These are phyloP conservation scores for Fregetta grallaria DNA, from an alignment of 2,113 vertebrate genomes.

Conservation along the genomic window DNA sequence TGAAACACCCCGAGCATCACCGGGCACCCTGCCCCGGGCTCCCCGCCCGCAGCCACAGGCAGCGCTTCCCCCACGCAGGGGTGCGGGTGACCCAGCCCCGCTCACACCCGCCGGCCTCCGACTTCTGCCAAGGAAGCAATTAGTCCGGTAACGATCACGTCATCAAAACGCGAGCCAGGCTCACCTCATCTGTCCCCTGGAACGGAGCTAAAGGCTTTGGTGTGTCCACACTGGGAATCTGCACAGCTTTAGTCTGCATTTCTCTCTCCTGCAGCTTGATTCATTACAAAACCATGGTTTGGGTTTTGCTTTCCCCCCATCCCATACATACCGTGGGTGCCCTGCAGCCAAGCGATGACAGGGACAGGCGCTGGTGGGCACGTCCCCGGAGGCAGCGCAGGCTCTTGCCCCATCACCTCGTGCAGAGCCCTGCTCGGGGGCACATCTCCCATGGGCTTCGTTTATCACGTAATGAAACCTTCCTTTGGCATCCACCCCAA, in stretches of 20 bases:
- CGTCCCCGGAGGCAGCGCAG: not conserved
- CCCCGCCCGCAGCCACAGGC: not conserved
- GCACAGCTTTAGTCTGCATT: not conserved
- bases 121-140: not conserved
- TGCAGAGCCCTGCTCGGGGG: not conserved
- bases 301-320: not conserved
- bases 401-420: not conserved
- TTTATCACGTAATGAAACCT: accelerated
- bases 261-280: not conserved
- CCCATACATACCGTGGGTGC: accelerated
- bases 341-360: not conserved
- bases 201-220: not conserved
- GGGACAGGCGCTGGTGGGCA: not conserved
- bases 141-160: not conserved
- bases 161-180: accelerated
- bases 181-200: not conserved
- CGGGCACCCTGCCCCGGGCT: not conserved
- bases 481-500: not conserved
- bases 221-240: not conserved
- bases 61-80: not conserved
- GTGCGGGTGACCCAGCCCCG: not conserved
- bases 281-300: not conserved
- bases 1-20: not conserved
- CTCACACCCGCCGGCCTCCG: accelerated
- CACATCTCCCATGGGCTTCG: not conserved